These are phyloP conservation scores for Acanthornis magna DNA, from an alignment of 2,797 vertebrate species.

Conservation along the genomic window DNA sequence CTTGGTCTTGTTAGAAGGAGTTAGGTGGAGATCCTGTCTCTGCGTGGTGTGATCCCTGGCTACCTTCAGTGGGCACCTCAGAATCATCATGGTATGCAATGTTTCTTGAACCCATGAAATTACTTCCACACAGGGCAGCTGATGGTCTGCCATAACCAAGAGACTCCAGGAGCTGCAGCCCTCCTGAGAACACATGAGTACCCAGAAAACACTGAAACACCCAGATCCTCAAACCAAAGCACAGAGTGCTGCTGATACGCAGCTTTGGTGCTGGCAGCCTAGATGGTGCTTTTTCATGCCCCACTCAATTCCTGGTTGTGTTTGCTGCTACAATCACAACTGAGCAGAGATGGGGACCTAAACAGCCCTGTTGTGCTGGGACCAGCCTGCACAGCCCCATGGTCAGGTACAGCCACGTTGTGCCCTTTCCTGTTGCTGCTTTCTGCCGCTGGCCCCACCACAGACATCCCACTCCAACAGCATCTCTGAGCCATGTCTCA, in stretches of 20 bases:
- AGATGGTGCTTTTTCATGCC: background rate
- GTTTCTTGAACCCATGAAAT: background rate
- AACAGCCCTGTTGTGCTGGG: background rate
- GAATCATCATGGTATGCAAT: background rate
- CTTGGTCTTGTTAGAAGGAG: background rate
- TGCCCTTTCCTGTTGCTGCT: background rate
- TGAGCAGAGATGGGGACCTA: background rate
- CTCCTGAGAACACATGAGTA: rapidly evolving
- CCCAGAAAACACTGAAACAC: background rate
- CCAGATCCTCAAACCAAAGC: background rate
- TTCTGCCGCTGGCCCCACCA: background rate
- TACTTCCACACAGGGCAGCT: background rate
- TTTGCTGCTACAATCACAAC: background rate
- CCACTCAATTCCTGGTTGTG: background rate
- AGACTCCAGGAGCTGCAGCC: background rate
- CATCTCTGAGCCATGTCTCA: background rate
- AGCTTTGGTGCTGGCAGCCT: background rate
- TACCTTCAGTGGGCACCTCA: background rate
- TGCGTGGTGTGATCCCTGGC: background rate
- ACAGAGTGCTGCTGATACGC: background rate
- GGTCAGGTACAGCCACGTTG: rapidly evolving
- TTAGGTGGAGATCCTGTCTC: background rate
- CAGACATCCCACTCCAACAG: background rate
- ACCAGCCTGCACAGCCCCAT: background rate
- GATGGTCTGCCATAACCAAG: background rate